Evolutionary conservation across 35 echinoderm and acorn worm species (phyloP).

Genomic region (Strongylocentrotus purpuratus): DNA sequence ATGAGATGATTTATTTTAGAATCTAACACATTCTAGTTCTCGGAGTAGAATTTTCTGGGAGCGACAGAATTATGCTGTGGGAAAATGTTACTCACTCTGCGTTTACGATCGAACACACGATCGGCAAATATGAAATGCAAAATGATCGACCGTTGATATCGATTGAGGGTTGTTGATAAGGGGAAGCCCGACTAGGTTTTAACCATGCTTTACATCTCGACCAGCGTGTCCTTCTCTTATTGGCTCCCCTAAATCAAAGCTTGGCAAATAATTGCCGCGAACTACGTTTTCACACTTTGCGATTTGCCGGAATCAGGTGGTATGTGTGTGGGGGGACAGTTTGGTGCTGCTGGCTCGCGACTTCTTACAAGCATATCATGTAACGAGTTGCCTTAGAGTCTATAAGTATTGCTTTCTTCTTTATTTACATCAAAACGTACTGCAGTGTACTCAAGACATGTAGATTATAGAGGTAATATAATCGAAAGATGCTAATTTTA

Average conservation of each 20-base stretch:
- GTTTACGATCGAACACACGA: slow-evolving; percentile 5
- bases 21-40: background rate
- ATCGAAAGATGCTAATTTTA: background rate
- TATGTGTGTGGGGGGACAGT: background rate
- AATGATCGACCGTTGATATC: slow-evolving; percentile 25
- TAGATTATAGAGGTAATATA: background rate
- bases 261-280: slow-evolving; percentile 9
- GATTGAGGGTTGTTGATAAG: slow-evolving; percentile 30
- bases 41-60: background rate
- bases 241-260: slow-evolving; percentile 5
- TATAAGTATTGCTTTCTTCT: background rate
- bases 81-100: background rate
- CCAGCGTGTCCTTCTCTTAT: background rate
- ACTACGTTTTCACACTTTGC: slow-evolving; percentile 3
- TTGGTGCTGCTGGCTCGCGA: background rate
- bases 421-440: background rate
- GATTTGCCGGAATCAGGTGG: background rate
- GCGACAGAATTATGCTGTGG: background rate
- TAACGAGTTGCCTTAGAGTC: background rate
- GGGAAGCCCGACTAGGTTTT: background rate
- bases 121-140: slow-evolving; percentile 42
- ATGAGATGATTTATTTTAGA: background rate
- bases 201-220: slow-evolving; percentile 2
- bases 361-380: slow-evolving; percentile 11
- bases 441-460: background rate